Percentiles rank a stretch among this genome's conserved stretches.
phyloP scores from a whole-genome alignment of 2,888 invertebrate genomes.

The Stictocephala bisonia region DNA sequence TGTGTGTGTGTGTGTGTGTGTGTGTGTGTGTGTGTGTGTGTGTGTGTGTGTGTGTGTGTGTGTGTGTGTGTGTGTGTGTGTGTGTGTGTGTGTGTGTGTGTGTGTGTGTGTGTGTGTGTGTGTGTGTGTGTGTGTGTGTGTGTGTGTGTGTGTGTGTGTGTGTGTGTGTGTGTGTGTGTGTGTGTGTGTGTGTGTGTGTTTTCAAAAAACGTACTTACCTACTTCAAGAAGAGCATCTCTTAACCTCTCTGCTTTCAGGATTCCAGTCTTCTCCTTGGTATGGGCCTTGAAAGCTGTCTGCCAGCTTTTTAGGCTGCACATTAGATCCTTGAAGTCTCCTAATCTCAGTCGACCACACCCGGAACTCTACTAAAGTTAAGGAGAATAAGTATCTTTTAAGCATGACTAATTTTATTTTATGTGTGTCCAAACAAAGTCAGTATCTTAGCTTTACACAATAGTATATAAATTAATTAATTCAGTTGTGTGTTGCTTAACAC shows the following conservation, averaged over 20 bases:
- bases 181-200: conserved; percentile 15
- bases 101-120: conserved; percentile 19
- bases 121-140: conserved; percentile 19
- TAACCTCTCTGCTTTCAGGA: conserved; percentile 85
- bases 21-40: conserved; percentile 19
- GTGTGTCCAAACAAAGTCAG: too few relatives aligned
- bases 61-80: conserved; percentile 19
- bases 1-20: conserved; percentile 16
- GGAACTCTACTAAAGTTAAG: conserved; percentile 70
- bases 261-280: conserved; percentile 90
- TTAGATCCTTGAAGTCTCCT: conserved; percentile 88
- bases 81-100: conserved; percentile 19
- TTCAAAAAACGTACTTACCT: conserved; percentile 66
- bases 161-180: conserved; percentile 19
- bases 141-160: conserved; percentile 19
- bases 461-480: too few relatives aligned
- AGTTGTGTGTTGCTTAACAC: too few relatives aligned
- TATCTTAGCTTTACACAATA: too few relatives aligned
- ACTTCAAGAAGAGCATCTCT: conserved; percentile 87
- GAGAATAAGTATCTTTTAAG: conserved; percentile 30
- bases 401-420: too few relatives aligned
- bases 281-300: conserved; percentile 91
- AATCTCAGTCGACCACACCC: conserved; percentile 85
- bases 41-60: conserved; percentile 19
- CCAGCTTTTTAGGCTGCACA: conserved; percentile 92